Conservation (phyloP, 2,888 invertebrate genomes). For the Buathra laborator region DNA sequence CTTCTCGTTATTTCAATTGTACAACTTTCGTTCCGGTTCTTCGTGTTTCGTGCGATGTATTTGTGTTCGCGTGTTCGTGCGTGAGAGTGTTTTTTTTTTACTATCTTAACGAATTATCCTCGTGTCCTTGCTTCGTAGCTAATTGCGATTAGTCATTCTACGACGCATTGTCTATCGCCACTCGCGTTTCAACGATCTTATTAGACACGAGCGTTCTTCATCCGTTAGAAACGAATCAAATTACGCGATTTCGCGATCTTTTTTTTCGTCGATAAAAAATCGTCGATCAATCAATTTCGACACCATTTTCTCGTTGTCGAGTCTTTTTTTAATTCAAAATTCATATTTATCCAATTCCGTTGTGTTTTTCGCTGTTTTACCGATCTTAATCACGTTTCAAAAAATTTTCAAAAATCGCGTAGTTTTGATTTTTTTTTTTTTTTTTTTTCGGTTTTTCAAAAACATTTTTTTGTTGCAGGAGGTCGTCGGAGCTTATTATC, state of each 20-base stretch:
- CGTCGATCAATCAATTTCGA: background rate
- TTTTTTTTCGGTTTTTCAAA: background rate
- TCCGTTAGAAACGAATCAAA: background rate
- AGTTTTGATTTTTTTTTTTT: too few species aligned
- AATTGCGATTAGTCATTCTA: constrained; percentile 28
- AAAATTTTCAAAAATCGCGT: too few species aligned
- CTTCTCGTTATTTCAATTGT: background rate
- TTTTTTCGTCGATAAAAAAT: background rate
- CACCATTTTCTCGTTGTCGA: background rate
- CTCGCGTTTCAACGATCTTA: background rate
- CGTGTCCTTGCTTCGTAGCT: background rate
- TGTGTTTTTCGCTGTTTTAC: background rate
- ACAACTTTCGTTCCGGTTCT: background rate
- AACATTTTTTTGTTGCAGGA: constrained; percentile 83
- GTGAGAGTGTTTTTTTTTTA: background rate
- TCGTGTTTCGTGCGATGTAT: background rate
- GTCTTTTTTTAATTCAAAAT: background rate
- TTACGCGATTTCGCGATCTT: background rate
- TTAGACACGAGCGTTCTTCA: background rate
- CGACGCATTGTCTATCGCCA: constrained; percentile 4
- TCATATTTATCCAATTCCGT: background rate
- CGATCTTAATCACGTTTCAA: background rate
- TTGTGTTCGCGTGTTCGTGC: background rate
- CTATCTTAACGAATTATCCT: background rate
- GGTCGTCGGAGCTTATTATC: constrained; percentile 89